Evolutionary conservation across 2,113 vertebrate genomes (phyloP), one percentile per base, ranked within the genome.

Genomic region (Urocolius indicus): DNA sequence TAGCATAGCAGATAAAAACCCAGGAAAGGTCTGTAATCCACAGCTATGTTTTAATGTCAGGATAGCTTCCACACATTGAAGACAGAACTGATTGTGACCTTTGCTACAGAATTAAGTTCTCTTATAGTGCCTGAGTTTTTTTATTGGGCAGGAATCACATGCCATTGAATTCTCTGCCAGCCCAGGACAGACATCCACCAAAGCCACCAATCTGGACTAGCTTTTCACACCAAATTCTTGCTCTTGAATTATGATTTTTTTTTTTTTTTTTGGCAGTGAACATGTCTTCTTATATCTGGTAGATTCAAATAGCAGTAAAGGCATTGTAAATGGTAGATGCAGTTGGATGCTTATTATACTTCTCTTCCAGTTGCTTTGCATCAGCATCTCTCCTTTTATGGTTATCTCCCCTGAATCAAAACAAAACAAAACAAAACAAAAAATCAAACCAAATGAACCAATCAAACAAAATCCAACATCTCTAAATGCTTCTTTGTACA

Each of bases 141-240:
- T 78, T 78, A n/a, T 24, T 51, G 22, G 43, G 16, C 29, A 82
- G 79, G 32, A n/a, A 86, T 62, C 49, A 49, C 26, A 27, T 20
- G 41, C 8, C 30, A 58, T 16, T 0, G 0, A 93, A 68, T 67
- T 72, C 34, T 73, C 19, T 73, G 38, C 21, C 32, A 86, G 49
- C 76, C 15, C 23, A 41, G 19, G 19, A 7, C 4, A 65, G 21
- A 10, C 0, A 0, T 30, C 87, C 13, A n/a, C 9, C 38, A 76
- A 73, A 13, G 71, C 46, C n/a, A 49, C 38, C 2, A 1, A 18
- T 62, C 32, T 54, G 54, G 18, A 80, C 41, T 59, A 80, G 17
- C 4, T 91, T 87, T 95, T 51, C n/a, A 55, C 14, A 63, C 11
- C 7, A 7, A 78, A 13, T 13, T 69, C 46, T 69, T 46, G 38